These are phyloP conservation scores for Naso thynnoides DNA, from an alignment of 2,797 vertebrate genomes.

Conservation along the genomic window DNA sequence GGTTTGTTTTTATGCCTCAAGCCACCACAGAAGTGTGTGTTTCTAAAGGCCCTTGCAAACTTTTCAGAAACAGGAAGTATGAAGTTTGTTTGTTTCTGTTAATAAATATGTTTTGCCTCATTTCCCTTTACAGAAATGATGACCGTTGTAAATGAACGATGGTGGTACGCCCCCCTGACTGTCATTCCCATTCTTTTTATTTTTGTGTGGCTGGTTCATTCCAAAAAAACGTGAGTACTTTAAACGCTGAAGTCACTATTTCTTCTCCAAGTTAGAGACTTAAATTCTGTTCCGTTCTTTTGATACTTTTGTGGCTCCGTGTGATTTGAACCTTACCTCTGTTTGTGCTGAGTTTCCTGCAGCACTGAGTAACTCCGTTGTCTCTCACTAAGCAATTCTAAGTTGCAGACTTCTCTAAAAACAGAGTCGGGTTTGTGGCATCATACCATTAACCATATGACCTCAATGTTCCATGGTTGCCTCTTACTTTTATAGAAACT, in stretches of 20 bases:
- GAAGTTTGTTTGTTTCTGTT: not conserved
- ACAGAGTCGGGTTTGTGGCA: not conserved
- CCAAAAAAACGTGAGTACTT: constrained; percentile 75
- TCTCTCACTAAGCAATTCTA: not conserved
- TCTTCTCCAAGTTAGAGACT: not conserved
- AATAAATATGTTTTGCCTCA: not conserved
- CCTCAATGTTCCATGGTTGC: not conserved
- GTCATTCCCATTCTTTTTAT: not conserved
- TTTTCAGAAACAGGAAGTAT: constrained; percentile 1
- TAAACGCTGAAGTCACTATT: not conserved
- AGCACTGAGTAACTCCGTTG: not conserved
- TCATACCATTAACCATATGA: not conserved
- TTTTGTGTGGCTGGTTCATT: constrained; percentile 41
- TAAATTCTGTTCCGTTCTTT: not conserved
- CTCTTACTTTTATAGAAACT: not conserved
- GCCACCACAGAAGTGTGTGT: not conserved
- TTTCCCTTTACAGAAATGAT: constrained; percentile 28
- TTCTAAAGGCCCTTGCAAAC: not conserved
- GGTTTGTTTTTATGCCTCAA: not conserved
- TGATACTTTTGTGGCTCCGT: not conserved
- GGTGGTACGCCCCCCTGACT: not conserved
- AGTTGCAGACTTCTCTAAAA: not conserved
- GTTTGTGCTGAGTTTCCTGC: not conserved
- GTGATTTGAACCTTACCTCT: not conserved
- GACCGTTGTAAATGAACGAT: not conserved